phyloP scores from a whole-genome alignment of 2,113 vertebrate genomes.

The Neolamprologus hecqui region DNA sequence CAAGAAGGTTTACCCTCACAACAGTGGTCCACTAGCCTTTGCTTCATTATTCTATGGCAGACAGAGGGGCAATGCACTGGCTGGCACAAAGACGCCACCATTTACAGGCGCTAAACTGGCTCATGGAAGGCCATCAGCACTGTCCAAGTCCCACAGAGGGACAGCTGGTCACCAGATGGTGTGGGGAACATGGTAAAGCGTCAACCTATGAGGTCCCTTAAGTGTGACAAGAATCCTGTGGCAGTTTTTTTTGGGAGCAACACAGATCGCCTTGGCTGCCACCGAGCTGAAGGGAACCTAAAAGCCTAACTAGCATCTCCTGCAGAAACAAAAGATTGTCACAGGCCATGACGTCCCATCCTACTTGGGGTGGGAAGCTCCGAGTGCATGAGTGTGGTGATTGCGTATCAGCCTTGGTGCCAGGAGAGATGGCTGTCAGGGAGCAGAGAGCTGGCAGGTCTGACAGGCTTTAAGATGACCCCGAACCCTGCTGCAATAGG shows the following conservation, averaged over 20 bases:
- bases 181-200: fast-evolving
- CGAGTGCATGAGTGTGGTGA: fast-evolving
- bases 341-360: neutral
- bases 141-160: neutral
- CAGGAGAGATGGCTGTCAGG: neutral
- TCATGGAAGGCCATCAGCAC: neutral
- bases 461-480: neutral
- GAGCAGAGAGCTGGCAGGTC: neutral
- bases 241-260: neutral
- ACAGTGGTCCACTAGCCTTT: neutral
- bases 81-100: neutral
- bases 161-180: too few relatives aligned
- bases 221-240: neutral
- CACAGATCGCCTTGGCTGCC: neutral
- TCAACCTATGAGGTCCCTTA: neutral
- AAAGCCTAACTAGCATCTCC: neutral
- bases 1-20: neutral
- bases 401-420: neutral
- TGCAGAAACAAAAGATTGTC: neutral
- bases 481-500: neutral
- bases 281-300: neutral
- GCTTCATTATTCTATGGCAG: neutral
- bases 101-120: neutral
- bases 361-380: fast-evolving
- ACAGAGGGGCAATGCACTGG: neutral